These are phyloP conservation scores for Spilosoma lubricipeda DNA, from an alignment of 2,888 invertebrate species.

Conservation along the genomic window DNA sequence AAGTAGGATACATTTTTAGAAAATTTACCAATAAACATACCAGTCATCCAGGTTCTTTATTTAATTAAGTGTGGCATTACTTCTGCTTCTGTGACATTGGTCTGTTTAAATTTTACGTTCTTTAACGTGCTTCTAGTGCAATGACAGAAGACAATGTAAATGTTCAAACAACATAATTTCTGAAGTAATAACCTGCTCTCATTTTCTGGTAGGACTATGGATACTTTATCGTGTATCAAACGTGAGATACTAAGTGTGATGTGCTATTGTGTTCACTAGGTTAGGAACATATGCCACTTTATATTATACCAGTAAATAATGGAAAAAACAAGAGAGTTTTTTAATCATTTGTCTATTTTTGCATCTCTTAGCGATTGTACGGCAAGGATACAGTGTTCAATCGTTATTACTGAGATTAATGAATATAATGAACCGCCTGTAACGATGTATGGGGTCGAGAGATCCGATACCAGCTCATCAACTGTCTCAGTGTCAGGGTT, in stretches of 20 bases:
- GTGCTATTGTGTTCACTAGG: slow-evolving; percentile 64
- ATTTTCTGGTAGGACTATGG: slow-evolving; percentile 19
- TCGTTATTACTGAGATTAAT: slow-evolving; percentile 32
- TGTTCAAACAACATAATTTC: background rate
- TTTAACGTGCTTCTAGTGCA: too few relatives aligned
- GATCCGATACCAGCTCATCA: background rate
- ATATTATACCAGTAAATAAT: background rate
- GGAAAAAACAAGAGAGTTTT: background rate
- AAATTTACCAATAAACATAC: too few relatives aligned
- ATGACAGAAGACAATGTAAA: too few relatives aligned
- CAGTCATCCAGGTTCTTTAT: too few relatives aligned
- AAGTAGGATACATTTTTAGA: too few relatives aligned
- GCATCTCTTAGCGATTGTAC: slow-evolving; percentile 20
- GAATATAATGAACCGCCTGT: background rate
- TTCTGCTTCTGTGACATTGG: too few relatives aligned
- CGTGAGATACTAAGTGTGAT: slow-evolving; percentile 57
- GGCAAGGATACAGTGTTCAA: slow-evolving; percentile 31
- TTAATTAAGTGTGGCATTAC: too few relatives aligned
- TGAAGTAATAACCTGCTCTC: background rate
- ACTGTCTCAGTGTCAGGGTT: background rate
- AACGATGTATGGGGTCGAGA: background rate
- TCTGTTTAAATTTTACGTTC: too few relatives aligned
- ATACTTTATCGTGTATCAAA: slow-evolving; percentile 57
- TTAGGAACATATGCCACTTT: slow-evolving; percentile 53
- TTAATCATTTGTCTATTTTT: background rate